Evolutionary conservation across 30 jellyfish, hydroid and myxozoan species (phyloP), one percentile per base, ranked within the genome.

Genomic region (Sanderia malayensis): DNA sequence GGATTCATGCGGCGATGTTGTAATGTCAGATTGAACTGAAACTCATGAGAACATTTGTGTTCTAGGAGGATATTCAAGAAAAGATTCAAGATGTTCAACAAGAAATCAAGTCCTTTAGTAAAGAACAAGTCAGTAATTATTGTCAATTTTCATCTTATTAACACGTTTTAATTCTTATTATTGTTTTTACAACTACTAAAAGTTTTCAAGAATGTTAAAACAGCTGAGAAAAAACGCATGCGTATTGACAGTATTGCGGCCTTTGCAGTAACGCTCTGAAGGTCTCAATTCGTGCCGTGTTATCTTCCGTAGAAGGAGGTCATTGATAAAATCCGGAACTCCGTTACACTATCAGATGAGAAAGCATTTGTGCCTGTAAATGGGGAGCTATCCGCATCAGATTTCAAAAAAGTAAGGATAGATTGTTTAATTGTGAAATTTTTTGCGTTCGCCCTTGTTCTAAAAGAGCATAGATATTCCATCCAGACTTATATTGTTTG

Each of bases 61-160:
- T 69, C 0, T 0, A 76, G 87, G 65, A 41, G 19, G 87, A 68
- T 15, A 45, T 46, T 2, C 67, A 64, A 25, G 87, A 76, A 45
- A 76, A 76, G 55, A 76, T 76, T 1, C 46, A 67, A 62, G 78
- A 76, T 76, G 79, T 62, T n/a, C 87, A 76, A 1, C 66, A 76
- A 46, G 87, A 76, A 47, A 61, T 62, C 18, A 61, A 64, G 11
- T 61, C 87, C 3, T 76, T 76, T 67, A 76, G 44, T 29, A 70
- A 23, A 26, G 87, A 76, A 0, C 87, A 76, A 75, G 87, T 76
- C 1, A 9, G 33, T 26, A 8, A 3, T 18, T 67, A 0, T 41
- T 6, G 55, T 6, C 55, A 41, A 8, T 15, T 15, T 41, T 41
- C 55, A 41, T 6, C 8, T 41, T 41, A 15, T 41, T 6, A 6